Evolutionary conservation across 1,140 invertebrate genomes (phyloP), one percentile per base, ranked within the genome.

Genomic region (Listronotus bonariensis): DNA sequence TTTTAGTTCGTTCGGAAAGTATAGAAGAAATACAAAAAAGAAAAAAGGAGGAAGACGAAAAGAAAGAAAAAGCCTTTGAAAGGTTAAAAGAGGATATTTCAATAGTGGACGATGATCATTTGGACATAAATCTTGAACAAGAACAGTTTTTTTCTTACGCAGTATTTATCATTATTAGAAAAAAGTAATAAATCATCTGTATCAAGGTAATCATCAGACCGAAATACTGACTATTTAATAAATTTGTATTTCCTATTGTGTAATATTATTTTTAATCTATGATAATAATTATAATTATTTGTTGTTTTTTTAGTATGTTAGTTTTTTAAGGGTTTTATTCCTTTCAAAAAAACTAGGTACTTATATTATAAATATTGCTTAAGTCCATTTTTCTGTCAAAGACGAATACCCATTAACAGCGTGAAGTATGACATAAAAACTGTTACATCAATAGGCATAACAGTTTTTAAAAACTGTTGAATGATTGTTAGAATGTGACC

Each of bases 61-160:
- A 80, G 52, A 78, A 80, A 56, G 68, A 77, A 41, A 73, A 79
- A 69, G 87, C 87, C 0, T 83, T 83, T 41, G 72, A 82, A 14
- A 80, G 86, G 4, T 79, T 89, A 15, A 77, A 82, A n/a, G 79
- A 85, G 11, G 84, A 84, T 53, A 81, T 88, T 12, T 77, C 78
- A 1, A 77, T 77, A 17, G 83, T 83, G 9, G 86, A 87, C 45
- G 84, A 87, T 68, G 86, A 87, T 62, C 83, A 88, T 72, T 74
- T 88, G 36, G 84, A 87, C 74, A 75, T 86, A 12, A 81, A 82
- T 1, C 76, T 88, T 10, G 67, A 77, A 3, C 82, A 85, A 55
- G 86, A 88, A 74, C 85, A 87, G 73, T 76, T 83, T 38, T n/a
- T 83, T 86, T 63, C 79, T 88, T 1, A 78, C 76, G 6, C 82